A percentile compares a stretch with the other conserved stretches of the same genome.
These are phyloP conservation scores for Aphodius sticticus DNA, from an alignment of 2,888 invertebrate species.

Conservation along the genomic window DNA sequence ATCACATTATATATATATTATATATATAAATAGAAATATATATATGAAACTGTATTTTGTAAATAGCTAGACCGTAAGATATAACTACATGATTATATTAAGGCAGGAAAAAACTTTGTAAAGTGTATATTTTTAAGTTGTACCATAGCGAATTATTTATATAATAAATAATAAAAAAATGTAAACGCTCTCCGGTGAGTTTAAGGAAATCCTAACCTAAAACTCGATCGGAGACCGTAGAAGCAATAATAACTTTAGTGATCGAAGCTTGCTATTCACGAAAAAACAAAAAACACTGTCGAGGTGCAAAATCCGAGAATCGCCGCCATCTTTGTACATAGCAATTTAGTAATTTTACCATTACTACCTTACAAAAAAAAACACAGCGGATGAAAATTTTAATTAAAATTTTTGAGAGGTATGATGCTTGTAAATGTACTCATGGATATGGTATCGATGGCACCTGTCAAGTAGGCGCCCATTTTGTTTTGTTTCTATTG, in stretches of 20 bases:
- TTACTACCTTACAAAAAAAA: not conserved
- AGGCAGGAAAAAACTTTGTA: constrained; percentile 14
- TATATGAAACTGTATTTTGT: constrained; percentile 14
- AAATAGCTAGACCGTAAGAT: not conserved
- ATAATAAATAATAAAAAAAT: constrained; percentile 7
- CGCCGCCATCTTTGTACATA: constrained; percentile 4
- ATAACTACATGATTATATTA: constrained; percentile 6
- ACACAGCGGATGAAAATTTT: not conserved
- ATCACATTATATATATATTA: not conserved
- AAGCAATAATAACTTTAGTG: constrained; percentile 4
- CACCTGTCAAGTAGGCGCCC: not conserved
- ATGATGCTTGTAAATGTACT: not conserved
- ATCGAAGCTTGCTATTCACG: not conserved
- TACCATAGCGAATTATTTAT: constrained; percentile 16
- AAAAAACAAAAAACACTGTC: not conserved
- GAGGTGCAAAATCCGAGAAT: not conserved
- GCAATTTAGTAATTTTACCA: constrained; percentile 4
- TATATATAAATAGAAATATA: not conserved
- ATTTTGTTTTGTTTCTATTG: not conserved
- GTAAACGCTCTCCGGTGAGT: not conserved
- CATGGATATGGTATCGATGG: not conserved
- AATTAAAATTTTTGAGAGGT: not conserved
- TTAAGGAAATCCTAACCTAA: not conserved
- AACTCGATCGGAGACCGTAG: not conserved
- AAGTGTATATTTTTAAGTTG: constrained; percentile 21